Evolutionary conservation across 1,140 invertebrate genomes (phyloP), one percentile per base, ranked within the genome.

Genomic region (Orius laevigatus): DNA sequence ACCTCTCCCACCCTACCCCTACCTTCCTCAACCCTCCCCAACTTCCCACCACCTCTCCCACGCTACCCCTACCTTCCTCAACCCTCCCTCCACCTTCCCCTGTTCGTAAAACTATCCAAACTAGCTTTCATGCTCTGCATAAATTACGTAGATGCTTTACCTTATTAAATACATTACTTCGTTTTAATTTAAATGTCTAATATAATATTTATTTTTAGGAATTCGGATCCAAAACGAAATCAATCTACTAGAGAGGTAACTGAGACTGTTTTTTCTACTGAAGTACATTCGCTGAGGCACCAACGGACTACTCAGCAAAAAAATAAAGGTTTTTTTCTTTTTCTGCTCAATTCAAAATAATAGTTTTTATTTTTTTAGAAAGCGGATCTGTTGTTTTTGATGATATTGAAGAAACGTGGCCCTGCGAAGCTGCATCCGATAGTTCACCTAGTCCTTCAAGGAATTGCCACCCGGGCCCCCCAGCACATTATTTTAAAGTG

Each of bases 311-410:
- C 54, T 55, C 57, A 34, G 45, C 31, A 33, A 32, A 52, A 55
- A 49, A 50, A 51, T 55, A 48, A 49, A 42, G 16, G 10, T 42
- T 11, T 42, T 38, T 38, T 38, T 38, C n/a, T 12, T 10, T 38
- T 38, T 38, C 11, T 3, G 25, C n/a, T n/a, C n/a, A n/a, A n/a
- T n/a, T n/a, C n/a, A n/a, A n/a, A n/a, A n/a, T n/a, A n/a, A n/a
- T n/a, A n/a, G 25, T 25, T 25, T 25, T 25, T 8, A 25, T 25
- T 25, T 25, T 45, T 51, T 35, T 42, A 46, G 51, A 41, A 52
- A 76, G 76, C 42, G 76, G 77, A 12, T 78, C 82, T 59, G 78
- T 84, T 35, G 80, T 86, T 16, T 85, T 85, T 62, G 82, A 86
- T 60, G 82, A 85, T 58, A 84, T 84, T 52, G 82, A 78, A 51